These are phyloP conservation scores for Drosophila burlai DNA, from an alignment of 1,140 invertebrate species.

Conservation along the genomic window DNA sequence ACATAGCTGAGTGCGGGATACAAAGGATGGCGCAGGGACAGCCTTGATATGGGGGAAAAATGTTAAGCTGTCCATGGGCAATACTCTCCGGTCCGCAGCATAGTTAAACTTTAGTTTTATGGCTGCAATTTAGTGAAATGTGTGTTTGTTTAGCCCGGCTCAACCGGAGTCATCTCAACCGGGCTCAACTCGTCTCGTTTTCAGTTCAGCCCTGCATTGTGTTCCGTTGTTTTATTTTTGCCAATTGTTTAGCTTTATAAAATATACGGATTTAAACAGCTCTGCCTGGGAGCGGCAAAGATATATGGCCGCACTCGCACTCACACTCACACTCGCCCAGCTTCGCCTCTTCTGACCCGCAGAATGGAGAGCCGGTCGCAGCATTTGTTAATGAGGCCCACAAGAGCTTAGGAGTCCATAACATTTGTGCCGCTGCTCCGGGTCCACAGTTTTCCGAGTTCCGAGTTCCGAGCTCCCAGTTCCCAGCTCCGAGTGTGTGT, in stretches of 20 bases:
- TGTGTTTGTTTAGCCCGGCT: constrained; percentile 57
- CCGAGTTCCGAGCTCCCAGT: background rate
- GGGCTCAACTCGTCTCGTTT: constrained; percentile 34
- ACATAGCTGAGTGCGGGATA: constrained; percentile 4
- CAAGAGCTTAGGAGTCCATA: constrained; percentile 61
- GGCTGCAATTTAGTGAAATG: constrained; percentile 79
- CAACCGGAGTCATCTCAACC: constrained; percentile 34
- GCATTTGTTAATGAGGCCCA: constrained; percentile 62
- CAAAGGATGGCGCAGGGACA: constrained; percentile 9
- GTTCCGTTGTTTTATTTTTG: constrained; percentile 71
- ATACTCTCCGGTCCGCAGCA: constrained; percentile 41
- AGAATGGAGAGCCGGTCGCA: constrained; percentile 28
- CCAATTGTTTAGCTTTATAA: constrained; percentile 76
- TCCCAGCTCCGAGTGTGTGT: constrained; percentile 4
- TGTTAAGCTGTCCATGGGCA: constrained; percentile 58
- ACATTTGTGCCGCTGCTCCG: constrained; percentile 40
- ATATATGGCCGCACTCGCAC: constrained; percentile 59
- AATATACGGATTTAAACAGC: constrained; percentile 62
- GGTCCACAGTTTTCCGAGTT: constrained; percentile 13
- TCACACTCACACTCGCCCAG: background rate
- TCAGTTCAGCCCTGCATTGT: constrained; percentile 16
- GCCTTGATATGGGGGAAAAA: constrained; percentile 27
- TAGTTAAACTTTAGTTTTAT: constrained; percentile 83
- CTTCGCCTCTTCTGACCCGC: constrained; percentile 21
- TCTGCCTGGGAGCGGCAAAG: constrained; percentile 49